Conservation (phyloP, 2,888 invertebrate species). For the Gerris lacustris region DNA sequence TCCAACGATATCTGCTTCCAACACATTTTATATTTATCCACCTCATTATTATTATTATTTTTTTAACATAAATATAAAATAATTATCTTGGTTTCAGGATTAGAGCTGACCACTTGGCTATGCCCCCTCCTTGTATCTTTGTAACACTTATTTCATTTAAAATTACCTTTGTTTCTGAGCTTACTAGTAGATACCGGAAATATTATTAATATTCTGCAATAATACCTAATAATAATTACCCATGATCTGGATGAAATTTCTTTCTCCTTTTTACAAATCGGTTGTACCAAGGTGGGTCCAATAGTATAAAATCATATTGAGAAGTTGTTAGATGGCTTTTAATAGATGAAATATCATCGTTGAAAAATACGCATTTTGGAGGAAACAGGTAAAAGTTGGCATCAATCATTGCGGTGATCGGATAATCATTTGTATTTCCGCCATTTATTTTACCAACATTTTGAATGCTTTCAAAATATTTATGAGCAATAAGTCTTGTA, state of each 20-base stretch:
- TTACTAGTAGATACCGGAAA: background rate
- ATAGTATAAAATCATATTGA: slow-evolving; percentile 63
- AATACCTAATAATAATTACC: slow-evolving; percentile 38
- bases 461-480: slow-evolving; percentile 25
- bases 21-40: too few relatives aligned
- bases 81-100: too few relatives aligned
- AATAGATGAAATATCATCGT: slow-evolving; percentile 50
- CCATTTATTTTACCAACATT: slow-evolving; percentile 38
- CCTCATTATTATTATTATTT: too few relatives aligned
- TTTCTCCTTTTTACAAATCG: slow-evolving; percentile 78
- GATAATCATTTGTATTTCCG: slow-evolving; percentile 43
- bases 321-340: slow-evolving; percentile 25
- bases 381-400: slow-evolving; percentile 52
- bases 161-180: too few relatives aligned
- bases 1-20: too few relatives aligned
- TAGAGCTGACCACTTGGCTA: too few relatives aligned
- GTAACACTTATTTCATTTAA: too few relatives aligned
- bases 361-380: slow-evolving; percentile 50
- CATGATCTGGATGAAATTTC: slow-evolving; percentile 46
- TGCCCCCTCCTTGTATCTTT: too few relatives aligned
- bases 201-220: slow-evolving; percentile 7
- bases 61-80: too few relatives aligned
- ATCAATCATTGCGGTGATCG: slow-evolving; percentile 42
- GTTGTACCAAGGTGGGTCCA: slow-evolving; percentile 96
- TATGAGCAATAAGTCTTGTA: slow-evolving; percentile 11